A percentile compares a stretch with the other conserved stretches of the same genome.
Evolutionary conservation across 2,888 invertebrate species (phyloP).

Genomic region (Drosophila paramelanica): DNA sequence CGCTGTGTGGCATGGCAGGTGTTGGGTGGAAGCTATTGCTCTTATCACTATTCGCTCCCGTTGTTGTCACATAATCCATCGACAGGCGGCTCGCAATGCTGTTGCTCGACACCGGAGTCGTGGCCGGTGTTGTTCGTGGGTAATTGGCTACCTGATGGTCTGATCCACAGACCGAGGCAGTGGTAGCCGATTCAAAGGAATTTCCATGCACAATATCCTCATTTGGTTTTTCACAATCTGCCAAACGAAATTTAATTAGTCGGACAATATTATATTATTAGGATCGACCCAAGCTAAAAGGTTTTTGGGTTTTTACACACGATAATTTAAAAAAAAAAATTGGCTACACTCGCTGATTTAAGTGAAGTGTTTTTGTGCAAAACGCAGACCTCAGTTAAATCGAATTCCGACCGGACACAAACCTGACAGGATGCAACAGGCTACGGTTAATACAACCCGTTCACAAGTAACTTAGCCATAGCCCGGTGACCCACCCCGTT

Average conservation of each 20-base stretch:
- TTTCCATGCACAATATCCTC: conserved; percentile 79
- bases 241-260: conserved; percentile 46
- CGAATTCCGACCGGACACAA: conserved; percentile 47
- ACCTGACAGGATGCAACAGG: conserved; percentile 50
- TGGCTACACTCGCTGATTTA: conserved; percentile 45
- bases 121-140: conserved; percentile 67
- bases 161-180: conserved; percentile 82
- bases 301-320: conserved; percentile 46
- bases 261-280: conserved; percentile 40
- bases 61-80: conserved; percentile 67
- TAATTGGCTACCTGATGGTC: conserved; percentile 83
- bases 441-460: conserved; percentile 45
- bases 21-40: conserved; percentile 75
- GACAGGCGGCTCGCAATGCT: conserved; percentile 68
- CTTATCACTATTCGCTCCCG: conserved; percentile 81
- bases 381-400: conserved; percentile 34
- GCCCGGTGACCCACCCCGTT: neutral
- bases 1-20: conserved; percentile 79
- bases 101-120: conserved; percentile 56
- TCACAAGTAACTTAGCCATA: conserved; percentile 22
- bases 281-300: conserved; percentile 62
- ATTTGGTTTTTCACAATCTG: conserved; percentile 82
- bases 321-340: conserved; percentile 63
- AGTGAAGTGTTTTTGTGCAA: conserved; percentile 8
- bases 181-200: conserved; percentile 78